Evolutionary conservation across 2,797 vertebrate species (phyloP).

Genomic region (Coregonus suidteri): DNA sequence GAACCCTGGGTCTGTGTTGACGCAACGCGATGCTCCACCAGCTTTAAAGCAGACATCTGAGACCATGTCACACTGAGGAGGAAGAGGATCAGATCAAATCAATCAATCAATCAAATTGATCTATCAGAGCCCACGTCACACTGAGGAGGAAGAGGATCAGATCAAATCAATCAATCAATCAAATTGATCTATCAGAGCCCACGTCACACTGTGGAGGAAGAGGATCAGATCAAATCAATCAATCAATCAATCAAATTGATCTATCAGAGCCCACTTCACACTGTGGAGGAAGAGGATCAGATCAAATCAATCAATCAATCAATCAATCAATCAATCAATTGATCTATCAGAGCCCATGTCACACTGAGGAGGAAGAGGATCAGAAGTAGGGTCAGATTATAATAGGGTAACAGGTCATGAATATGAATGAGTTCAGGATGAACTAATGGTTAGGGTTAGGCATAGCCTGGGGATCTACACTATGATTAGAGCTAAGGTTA

Average conservation of each 20-base stretch:
- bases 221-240: not conserved
- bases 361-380: constrained; percentile 9
- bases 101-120: too few relatives aligned
- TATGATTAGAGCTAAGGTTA: too few relatives aligned
- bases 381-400: not conserved
- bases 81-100: constrained; percentile 8
- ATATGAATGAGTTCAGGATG: too few relatives aligned
- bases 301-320: too few relatives aligned
- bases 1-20: constrained; percentile 94
- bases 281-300: not conserved
- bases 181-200: not conserved
- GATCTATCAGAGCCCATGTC: not conserved
- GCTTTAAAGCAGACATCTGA: constrained; percentile 89
- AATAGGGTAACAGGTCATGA: too few relatives aligned
- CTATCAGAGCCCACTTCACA: not conserved
- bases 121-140: not conserved
- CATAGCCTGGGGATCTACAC: too few relatives aligned
- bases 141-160: constrained; percentile 8
- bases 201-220: constrained; percentile 3
- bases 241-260: not conserved
- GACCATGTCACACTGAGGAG: constrained; percentile 87
- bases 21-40: constrained; percentile 82
- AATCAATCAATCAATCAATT: not conserved
- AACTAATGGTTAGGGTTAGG: too few relatives aligned
- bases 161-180: not conserved